These are phyloP conservation scores for Gambusia holbrooki DNA, from an alignment of 2,113 vertebrate species.

Conservation along the genomic window DNA sequence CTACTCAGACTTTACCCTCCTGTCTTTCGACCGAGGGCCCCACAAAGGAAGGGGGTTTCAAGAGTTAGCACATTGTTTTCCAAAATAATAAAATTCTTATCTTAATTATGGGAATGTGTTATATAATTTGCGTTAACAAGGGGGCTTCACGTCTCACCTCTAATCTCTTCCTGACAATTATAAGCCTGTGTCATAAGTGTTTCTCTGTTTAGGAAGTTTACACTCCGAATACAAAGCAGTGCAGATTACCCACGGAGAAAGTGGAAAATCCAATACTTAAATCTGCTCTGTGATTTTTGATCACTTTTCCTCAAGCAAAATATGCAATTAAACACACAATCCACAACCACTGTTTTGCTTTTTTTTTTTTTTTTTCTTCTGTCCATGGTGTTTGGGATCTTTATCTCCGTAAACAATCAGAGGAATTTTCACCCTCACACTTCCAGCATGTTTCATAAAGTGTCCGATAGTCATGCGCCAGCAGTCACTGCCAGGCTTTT, in stretches of 20 bases:
- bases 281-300: constrained; percentile 1
- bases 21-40: constrained; percentile 22
- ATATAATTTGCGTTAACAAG: constrained; percentile 66
- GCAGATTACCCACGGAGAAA: constrained; percentile 38
- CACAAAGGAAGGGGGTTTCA: constrained; percentile 19
- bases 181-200: constrained; percentile 29
- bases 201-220: constrained; percentile 48
- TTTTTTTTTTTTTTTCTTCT: neutral
- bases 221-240: constrained; percentile 51
- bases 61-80: constrained; percentile 52
- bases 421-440: neutral
- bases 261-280: constrained; percentile 23
- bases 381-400: neutral
- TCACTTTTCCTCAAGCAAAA: neutral
- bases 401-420: constrained; percentile 1
- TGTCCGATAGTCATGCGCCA: constrained; percentile 2
- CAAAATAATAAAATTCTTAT: constrained; percentile 59
- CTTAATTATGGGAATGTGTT: constrained; percentile 66
- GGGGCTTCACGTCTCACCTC: constrained; percentile 45
- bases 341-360: neutral
- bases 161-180: constrained; percentile 62
- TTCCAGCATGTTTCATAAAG: constrained; percentile 2
- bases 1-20: constrained; percentile 8
- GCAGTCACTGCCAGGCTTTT: neutral
- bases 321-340: constrained; percentile 1